A percentile compares a stretch with the other conserved stretches of the same genome.
phyloP scores from a whole-genome alignment of 1,140 invertebrate genomes.

The Nasonia vitripennis region DNA sequence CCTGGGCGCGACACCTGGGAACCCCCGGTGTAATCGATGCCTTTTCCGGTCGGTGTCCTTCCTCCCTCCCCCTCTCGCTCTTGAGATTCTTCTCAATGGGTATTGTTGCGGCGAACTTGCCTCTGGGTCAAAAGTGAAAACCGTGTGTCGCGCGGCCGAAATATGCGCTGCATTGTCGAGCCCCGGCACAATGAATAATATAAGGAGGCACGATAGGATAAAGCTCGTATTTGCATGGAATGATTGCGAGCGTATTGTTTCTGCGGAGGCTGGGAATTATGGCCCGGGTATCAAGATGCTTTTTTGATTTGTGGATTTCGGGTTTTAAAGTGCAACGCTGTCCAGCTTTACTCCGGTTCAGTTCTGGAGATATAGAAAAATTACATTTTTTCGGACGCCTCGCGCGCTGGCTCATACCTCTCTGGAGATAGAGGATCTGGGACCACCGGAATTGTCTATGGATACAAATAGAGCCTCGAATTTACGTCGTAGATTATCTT shows the following conservation, averaged over 20 bases:
- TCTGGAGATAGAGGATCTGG: not conserved
- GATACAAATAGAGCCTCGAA: not conserved
- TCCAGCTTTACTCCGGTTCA: no score
- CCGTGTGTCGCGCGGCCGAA: not conserved
- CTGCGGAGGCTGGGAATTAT: not conserved
- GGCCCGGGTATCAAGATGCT: not conserved
- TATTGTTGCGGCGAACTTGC: slow-evolving; percentile 23
- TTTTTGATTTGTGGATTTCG: slow-evolving; percentile 2
- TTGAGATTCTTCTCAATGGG: not conserved
- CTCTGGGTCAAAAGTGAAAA: slow-evolving; percentile 42
- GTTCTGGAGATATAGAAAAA: no score
- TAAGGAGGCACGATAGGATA: no score
- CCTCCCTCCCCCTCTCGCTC: not conserved
- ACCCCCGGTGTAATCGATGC: not conserved
- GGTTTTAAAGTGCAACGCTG: no score
- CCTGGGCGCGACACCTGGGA: slow-evolving; percentile 40
- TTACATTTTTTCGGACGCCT: no score
- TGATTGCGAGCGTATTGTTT: slow-evolving; percentile 6
- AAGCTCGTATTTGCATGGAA: not conserved
- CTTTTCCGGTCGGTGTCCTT: slow-evolving; percentile 31
- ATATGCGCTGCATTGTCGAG: not conserved
- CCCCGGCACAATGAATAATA: not conserved
- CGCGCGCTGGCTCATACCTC: no score
- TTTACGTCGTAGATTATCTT: not conserved
- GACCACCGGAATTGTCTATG: not conserved